These are phyloP conservation scores for Slavum lentiscoides DNA, from an alignment of 2,888 invertebrate species.

Conservation along the genomic window DNA sequence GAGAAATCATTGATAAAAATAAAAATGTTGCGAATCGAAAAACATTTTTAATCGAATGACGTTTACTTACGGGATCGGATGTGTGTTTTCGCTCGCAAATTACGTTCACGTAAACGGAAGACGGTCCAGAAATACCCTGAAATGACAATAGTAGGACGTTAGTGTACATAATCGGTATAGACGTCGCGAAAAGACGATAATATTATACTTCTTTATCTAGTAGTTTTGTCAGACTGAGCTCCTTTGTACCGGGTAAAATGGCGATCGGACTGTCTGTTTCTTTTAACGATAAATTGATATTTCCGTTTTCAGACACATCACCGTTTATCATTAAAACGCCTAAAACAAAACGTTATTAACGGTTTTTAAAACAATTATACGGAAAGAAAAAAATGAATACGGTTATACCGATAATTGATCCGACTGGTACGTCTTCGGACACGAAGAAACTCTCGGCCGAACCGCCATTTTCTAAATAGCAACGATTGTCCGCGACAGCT, in stretches of 20 bases:
- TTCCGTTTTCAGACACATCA: conserved; percentile 74
- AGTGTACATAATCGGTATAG: background rate
- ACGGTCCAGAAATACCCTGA: conserved; percentile 75
- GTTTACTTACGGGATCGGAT: conserved; percentile 71
- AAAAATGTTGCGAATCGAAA: no score
- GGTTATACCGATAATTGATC: conserved; percentile 71
- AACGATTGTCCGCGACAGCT: conserved; percentile 72
- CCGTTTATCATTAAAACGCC: conserved; percentile 78
- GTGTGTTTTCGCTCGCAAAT: conserved; percentile 80
- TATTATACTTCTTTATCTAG: conserved; percentile 73
- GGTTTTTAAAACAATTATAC: background rate
- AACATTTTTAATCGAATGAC: background rate
- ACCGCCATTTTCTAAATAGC: conserved; percentile 86
- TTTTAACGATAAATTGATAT: conserved; percentile 76
- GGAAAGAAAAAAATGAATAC: background rate
- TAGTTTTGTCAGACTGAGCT: conserved; percentile 74
- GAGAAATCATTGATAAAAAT: no score
- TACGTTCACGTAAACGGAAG: conserved; percentile 83
- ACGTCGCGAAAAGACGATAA: background rate
- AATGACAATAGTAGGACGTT: conserved; percentile 32
- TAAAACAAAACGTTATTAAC: conserved; percentile 56
- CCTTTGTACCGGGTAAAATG: conserved; percentile 76
- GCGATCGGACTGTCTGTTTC: conserved; percentile 79
- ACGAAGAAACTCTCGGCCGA: conserved; percentile 90
- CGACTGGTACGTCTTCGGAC: conserved; percentile 80